Conservation (phyloP, 2,113 vertebrate genomes). For the Columbina picui region DNA sequence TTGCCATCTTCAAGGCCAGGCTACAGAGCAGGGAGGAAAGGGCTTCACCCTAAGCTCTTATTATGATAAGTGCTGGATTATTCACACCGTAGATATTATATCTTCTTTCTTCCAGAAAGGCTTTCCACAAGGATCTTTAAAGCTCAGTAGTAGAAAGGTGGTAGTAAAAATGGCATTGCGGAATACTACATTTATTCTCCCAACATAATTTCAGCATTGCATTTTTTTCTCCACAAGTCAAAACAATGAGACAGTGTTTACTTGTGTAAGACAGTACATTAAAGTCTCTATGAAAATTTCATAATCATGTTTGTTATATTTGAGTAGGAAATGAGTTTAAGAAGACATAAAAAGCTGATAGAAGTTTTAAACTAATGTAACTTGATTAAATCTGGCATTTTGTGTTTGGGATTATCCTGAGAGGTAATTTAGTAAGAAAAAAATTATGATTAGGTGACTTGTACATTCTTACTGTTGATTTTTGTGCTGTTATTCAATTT, state of each 20-base stretch:
- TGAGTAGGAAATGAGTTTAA: not conserved
- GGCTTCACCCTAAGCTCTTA: too few relatives aligned
- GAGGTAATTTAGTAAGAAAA: not conserved
- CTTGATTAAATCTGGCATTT: not conserved
- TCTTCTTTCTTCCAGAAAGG: too few relatives aligned
- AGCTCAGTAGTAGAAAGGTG: not conserved
- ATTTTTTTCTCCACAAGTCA: not conserved
- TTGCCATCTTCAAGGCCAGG: too few relatives aligned
- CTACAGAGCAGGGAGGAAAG: too few relatives aligned
- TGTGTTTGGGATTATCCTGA: not conserved
- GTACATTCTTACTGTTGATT: not conserved
- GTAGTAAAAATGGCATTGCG: not conserved
- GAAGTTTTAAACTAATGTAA: not conserved
- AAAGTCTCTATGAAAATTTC: not conserved
- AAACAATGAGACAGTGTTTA: not conserved
- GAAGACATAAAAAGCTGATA: not conserved
- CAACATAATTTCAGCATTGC: not conserved
- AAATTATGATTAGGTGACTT: not conserved
- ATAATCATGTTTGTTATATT: not conserved
- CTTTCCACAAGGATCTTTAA: too few relatives aligned
- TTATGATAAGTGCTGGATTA: too few relatives aligned
- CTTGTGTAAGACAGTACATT: not conserved
- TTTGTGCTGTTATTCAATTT: not conserved
- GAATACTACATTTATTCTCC: not conserved
- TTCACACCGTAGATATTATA: too few relatives aligned